These are phyloP conservation scores for Lonchura striata DNA, from an alignment of 2,113 vertebrate species.

Conservation along the genomic window DNA sequence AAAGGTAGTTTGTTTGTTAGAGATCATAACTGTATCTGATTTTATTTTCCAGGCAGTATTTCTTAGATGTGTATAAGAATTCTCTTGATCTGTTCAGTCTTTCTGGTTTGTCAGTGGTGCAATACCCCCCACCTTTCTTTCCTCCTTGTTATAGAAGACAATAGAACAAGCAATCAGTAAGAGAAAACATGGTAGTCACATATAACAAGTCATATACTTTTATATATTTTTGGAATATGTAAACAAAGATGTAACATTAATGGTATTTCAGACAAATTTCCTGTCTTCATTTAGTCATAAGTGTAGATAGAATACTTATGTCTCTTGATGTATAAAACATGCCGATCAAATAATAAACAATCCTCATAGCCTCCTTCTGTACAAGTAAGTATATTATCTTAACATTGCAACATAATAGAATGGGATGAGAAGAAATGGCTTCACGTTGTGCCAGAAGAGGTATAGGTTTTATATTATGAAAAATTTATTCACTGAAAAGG, in stretches of 20 bases:
- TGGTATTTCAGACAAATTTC: neutral
- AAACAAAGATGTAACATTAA: neutral
- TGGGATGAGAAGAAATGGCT: neutral
- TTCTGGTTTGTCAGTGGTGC: neutral
- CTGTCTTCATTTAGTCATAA: neutral
- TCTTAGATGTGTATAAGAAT: neutral
- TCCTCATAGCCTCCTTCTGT: neutral
- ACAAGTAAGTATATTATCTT: neutral
- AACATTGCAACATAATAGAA: neutral
- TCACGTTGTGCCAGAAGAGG: neutral
- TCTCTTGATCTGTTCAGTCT: neutral
- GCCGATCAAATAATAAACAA: neutral
- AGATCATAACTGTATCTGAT: neutral
- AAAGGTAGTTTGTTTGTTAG: neutral
- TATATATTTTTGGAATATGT: neutral
- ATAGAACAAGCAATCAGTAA: neutral
- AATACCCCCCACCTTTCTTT: neutral
- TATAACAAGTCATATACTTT: neutral
- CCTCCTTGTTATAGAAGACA: neutral
- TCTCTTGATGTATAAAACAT: neutral
- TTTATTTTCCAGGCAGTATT: neutral
- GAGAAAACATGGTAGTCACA: neutral
- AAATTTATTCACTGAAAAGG: neutral
- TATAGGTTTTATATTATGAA: neutral
- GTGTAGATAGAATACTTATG: neutral